Conservation (phyloP, 2,888 invertebrate species). For the Stegophylla sp. region DNA sequence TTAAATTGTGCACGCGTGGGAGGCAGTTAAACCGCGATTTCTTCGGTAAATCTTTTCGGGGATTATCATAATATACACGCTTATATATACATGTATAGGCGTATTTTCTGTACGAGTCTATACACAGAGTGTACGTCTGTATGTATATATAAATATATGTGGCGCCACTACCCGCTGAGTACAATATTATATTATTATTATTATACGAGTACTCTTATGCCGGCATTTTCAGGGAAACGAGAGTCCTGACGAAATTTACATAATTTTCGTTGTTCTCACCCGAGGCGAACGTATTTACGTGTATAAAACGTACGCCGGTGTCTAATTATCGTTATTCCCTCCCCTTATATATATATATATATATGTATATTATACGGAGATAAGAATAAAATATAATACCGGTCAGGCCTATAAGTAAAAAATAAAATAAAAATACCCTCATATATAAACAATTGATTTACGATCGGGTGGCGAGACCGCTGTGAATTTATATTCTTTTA, state of each 20-base stretch:
- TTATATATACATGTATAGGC: background rate
- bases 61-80: background rate
- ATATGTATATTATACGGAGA: background rate
- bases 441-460: conserved; percentile 47
- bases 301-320: conserved; percentile 10
- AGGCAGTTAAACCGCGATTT: conserved; percentile 20
- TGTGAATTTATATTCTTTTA: no score
- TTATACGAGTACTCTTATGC: background rate
- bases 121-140: background rate
- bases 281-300: conserved; percentile 20
- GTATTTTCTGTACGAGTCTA: background rate
- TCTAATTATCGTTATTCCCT: conserved; percentile 30
- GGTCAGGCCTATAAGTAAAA: background rate
- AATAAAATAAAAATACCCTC: conserved; percentile 4
- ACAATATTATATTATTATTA: no score
- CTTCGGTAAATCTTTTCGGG: conserved; percentile 25
- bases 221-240: conserved; percentile 34
- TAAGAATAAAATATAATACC: no score
- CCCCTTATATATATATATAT: background rate
- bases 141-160: background rate
- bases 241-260: conserved; percentile 13
- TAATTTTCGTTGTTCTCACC: conserved; percentile 32
- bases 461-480: conserved; percentile 26
- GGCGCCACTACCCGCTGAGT: conserved; percentile 55
- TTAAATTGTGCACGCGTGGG: conserved; percentile 43